Percentiles rank a stretch among this genome's conserved stretches.
Evolutionary conservation across 2,113 vertebrate species (phyloP).

Genomic region (Eptesicus fuscus): DNA sequence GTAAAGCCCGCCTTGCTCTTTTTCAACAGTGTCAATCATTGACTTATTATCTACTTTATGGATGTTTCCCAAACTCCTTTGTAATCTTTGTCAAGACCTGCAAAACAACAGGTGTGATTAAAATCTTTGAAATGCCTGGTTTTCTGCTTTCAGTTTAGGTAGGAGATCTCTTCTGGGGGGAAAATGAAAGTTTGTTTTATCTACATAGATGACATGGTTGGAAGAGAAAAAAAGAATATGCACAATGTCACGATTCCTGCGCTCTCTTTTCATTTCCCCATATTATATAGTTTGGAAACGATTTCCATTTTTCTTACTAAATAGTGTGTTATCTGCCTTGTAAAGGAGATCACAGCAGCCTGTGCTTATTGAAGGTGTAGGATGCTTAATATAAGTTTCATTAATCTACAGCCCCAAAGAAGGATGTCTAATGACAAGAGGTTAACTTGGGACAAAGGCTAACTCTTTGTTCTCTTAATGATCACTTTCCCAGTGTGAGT

Average conservation of each 20-base stretch:
- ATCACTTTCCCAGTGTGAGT: constrained; percentile 19
- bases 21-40: not conserved
- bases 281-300: not conserved
- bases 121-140: not conserved
- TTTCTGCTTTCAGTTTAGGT: not conserved
- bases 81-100: not conserved
- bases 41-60: not conserved
- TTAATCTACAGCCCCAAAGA: not conserved
- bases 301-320: not conserved
- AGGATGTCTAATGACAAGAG: not conserved
- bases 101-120: not conserved
- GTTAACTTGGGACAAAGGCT: not conserved
- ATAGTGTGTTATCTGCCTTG: not conserved
- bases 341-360: not conserved
- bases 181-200: not conserved
- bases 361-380: not conserved
- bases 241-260: not conserved
- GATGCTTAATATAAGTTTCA: not conserved
- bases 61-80: not conserved
- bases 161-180: not conserved
- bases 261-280: not conserved
- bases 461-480: not conserved
- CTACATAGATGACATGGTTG: not conserved
- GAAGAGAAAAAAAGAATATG: not conserved
- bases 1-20: not conserved